Conservation (phyloP, 1,140 invertebrate genomes). For the Drosophila ercepeae region DNA sequence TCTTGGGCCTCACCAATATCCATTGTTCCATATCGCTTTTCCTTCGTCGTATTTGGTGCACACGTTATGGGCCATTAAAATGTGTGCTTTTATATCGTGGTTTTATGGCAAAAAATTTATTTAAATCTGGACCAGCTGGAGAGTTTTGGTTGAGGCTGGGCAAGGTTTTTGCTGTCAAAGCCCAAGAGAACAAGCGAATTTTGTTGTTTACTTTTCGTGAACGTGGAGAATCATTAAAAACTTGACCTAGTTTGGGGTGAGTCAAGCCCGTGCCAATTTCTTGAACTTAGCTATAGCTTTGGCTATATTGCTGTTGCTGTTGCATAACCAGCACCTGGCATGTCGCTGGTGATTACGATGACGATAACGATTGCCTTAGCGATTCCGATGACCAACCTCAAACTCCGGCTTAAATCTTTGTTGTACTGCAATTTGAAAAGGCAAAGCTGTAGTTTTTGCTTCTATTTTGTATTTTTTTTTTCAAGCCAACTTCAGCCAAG, state of each 20-base stretch:
- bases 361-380: conserved; percentile 13
- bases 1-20: conserved; percentile 12
- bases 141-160: conserved; percentile 53
- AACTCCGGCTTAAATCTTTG: neutral
- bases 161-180: conserved; percentile 37
- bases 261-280: conserved; percentile 39
- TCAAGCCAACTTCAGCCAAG: conserved; percentile 36
- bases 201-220: conserved; percentile 48
- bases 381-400: conserved; percentile 35
- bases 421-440: conserved; percentile 1
- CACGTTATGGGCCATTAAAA: conserved; percentile 44
- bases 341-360: conserved; percentile 17
- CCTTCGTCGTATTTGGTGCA: conserved; percentile 1
- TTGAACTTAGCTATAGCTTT: conserved; percentile 29
- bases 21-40: conserved; percentile 38
- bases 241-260: conserved; percentile 50
- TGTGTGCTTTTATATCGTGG: conserved; percentile 45
- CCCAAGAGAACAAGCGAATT: conserved; percentile 43
- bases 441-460: conserved; percentile 15
- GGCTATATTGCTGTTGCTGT: conserved; percentile 16
- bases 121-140: conserved; percentile 33
- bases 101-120: conserved; percentile 33
- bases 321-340: conserved; percentile 37
- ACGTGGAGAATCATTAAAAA: conserved; percentile 41
- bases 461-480: conserved; percentile 12